Base-by-base conservation (phyloP, 2,888 invertebrate species). In the Parnassius apollo region DNA sequence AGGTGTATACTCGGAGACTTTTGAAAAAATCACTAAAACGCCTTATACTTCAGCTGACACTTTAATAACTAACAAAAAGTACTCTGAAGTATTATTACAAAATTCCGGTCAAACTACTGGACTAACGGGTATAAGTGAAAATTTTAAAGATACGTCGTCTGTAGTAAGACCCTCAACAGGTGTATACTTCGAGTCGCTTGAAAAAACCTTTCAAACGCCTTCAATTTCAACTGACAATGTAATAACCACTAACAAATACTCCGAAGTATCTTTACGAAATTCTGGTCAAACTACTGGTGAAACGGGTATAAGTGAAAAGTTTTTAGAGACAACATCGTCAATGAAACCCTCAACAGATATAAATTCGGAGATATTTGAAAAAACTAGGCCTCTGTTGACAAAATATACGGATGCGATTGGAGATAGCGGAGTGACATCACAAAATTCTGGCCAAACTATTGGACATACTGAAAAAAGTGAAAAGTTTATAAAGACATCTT, bases 191-290 rank as follows among this genome's bases (percentile, higher is more conserved):
- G 59, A 63, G 1, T 9, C 52, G 25, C 7, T 9, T 48, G 49
- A 64, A 10, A 56, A 56, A 7, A 49, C 48, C 3, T 57, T 60
- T 0, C 57, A 60, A 46, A 53, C 48, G 1, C 59, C 59, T 11
- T 49, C 18, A 10, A n/a, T 12, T 49, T 9, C 49, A 7, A 7
- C 49, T 22, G 64, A 64, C 49, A 35, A 44, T 1, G 48, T 53
- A 44, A 60, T 60, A 7, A 13, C 9, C n/a, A 53, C 46, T 45
- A 64, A 49, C 9, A 64, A 64, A 50, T 64, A 64, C 18, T 53
- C 60, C 2, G 64, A 60, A 35, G 53, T 64, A 42, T 44, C 65
- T 11, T 55, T 61, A 7, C 7, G 0, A 35, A 35, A 35, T 35
- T 35, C 35, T 7, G 35, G 35, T 4, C 3, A 35, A 35, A 35